A percentile compares a stretch with the other conserved stretches of the same genome.
Conservation (phyloP, 2,113 vertebrate species). For the Oriolus oriolus region DNA sequence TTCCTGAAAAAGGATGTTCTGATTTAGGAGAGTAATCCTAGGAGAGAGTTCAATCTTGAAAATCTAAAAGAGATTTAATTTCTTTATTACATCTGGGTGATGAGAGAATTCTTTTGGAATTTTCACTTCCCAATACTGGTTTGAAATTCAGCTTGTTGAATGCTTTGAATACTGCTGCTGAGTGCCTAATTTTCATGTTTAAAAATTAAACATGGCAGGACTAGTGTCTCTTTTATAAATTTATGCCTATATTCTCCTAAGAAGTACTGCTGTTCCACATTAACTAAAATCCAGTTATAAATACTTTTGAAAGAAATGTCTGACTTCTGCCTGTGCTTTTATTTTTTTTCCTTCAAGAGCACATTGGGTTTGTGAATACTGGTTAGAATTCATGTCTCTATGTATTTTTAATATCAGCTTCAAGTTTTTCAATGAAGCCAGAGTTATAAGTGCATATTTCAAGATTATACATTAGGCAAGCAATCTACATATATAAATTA, state of each 20-base stretch:
- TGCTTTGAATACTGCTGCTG: background rate
- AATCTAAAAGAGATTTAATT: background rate
- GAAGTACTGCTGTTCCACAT: background rate
- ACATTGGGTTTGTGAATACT: background rate
- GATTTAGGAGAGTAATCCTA: background rate
- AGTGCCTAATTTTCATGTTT: background rate
- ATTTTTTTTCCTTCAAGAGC: background rate
- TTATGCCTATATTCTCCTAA: background rate
- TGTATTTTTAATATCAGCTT: background rate
- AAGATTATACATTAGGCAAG: background rate
- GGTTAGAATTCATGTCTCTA: background rate
- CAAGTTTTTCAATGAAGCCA: background rate
- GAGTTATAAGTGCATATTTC: background rate
- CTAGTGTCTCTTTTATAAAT: background rate
- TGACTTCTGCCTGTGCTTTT: background rate
- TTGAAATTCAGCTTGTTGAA: background rate
- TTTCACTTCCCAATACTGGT: background rate
- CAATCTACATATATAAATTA: background rate
- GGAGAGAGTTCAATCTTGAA: background rate
- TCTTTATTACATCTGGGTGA: background rate
- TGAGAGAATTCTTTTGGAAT: background rate
- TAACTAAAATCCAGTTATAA: background rate
- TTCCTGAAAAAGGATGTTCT: background rate
- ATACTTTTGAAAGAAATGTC: background rate
- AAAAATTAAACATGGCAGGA: background rate